Evolutionary conservation across 2,888 invertebrate genomes (phyloP).

Genomic region (Norana najaformis): DNA sequence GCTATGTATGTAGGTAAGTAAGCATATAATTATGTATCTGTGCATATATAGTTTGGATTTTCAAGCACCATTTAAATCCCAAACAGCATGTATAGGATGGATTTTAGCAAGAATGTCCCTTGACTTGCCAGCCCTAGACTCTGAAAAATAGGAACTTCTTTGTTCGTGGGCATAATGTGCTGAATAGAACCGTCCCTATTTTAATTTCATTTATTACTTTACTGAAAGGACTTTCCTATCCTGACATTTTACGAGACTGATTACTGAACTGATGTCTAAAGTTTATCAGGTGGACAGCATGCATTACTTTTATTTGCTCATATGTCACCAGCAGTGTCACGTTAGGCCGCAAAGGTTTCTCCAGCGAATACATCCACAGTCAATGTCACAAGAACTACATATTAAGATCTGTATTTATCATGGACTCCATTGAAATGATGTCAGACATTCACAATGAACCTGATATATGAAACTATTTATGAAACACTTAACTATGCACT

Average conservation of each 20-base stretch:
- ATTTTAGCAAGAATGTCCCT: neutral
- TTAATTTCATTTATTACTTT: constrained; percentile 1
- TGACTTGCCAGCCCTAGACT: neutral
- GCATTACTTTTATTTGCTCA: neutral
- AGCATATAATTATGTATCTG: too few species aligned
- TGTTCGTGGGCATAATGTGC: neutral
- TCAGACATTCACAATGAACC: neutral
- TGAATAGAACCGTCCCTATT: neutral
- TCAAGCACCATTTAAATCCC: too few species aligned
- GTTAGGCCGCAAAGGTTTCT: neutral
- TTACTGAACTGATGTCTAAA: neutral
- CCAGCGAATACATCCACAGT: neutral
- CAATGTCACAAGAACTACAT: neutral
- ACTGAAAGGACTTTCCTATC: neutral
- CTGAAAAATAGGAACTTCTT: neutral
- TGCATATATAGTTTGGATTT: too few species aligned
- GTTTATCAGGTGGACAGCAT: neutral
- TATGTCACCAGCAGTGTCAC: neutral
- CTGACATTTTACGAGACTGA: neutral
- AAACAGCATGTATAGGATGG: neutral
- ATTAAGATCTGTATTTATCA: neutral
- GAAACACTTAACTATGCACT: constrained; percentile 13
- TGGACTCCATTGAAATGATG: neutral
- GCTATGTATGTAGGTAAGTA: neutral
- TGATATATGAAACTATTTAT: neutral